These are phyloP conservation scores for Beaufortia kweichowensis DNA, from an alignment of 2,113 vertebrate species.

Conservation along the genomic window DNA sequence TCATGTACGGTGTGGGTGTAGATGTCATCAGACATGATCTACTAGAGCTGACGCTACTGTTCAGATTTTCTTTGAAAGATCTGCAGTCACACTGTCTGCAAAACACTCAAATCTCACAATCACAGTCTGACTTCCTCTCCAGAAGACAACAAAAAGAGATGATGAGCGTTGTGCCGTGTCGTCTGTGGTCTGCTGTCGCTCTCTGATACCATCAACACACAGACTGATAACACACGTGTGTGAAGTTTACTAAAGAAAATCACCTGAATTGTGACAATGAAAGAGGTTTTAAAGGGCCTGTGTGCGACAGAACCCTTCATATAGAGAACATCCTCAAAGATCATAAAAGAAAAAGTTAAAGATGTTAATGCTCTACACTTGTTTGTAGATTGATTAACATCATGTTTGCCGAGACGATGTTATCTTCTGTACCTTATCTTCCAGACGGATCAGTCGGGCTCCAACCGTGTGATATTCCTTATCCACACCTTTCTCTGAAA, in stretches of 20 bases:
- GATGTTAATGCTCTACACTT: no score
- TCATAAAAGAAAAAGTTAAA: no score
- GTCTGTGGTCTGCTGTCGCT: conserved; percentile 13
- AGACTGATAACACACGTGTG: neutral
- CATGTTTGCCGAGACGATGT: neutral
- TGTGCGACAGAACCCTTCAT: no score
- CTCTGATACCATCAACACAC: neutral
- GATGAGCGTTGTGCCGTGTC: conserved; percentile 1
- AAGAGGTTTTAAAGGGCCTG: conserved; percentile 33
- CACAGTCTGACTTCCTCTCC: conserved; percentile 4
- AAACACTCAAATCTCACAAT: conserved; percentile 6
- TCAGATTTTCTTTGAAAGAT: neutral
- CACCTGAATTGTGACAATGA: neutral
- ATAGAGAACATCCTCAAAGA: no score
- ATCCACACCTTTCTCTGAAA: conserved; percentile 82
- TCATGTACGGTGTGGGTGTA: neutral
- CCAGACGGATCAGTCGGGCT: conserved; percentile 85
- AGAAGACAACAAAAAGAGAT: conserved; percentile 17
- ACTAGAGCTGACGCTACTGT: neutral
- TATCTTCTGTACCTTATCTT: conserved; percentile 79
- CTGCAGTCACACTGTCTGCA: neutral
- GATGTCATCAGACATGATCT: neutral
- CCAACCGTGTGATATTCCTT: conserved; percentile 85
- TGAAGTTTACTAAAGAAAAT: no score
- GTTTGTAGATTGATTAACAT: no score